Evolutionary conservation across 1,140 invertebrate genomes (phyloP).

Genomic region (Drosophila bocqueti): DNA sequence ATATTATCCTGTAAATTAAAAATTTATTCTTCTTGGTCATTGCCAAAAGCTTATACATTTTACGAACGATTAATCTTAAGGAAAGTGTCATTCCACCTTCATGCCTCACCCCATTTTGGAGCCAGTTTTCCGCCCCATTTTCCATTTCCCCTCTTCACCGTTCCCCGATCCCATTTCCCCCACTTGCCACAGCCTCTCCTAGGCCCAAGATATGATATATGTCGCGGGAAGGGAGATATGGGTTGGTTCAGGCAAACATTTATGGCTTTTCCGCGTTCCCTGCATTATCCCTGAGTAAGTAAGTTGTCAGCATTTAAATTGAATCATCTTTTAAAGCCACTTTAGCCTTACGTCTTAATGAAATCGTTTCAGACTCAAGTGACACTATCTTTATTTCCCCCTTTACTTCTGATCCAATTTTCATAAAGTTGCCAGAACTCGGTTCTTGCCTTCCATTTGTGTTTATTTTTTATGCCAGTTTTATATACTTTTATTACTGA

Average conservation of each 20-base stretch:
- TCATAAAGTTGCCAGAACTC: conserved; percentile 37
- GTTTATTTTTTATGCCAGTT: conserved; percentile 27
- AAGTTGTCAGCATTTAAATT: conserved; percentile 5
- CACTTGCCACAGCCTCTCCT: too few species aligned
- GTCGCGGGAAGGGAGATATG: too few species aligned
- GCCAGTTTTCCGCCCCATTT: neutral
- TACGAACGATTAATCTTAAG: too few species aligned
- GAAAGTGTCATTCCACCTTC: neutral
- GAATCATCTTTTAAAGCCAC: neutral
- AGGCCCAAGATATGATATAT: neutral
- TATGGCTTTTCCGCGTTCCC: neutral
- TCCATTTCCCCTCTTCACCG: too few species aligned
- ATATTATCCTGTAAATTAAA: too few species aligned
- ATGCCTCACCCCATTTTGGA: neutral
- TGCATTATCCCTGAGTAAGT: neutral
- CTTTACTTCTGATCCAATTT: conserved; percentile 20
- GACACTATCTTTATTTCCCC: conserved; percentile 25
- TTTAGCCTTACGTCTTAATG: conserved; percentile 20
- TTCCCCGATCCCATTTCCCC: neutral
- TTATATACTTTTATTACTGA: neutral
- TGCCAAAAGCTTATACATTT: too few species aligned
- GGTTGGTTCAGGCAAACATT: neutral
- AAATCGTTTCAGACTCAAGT: conserved; percentile 22
- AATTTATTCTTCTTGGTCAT: too few species aligned
- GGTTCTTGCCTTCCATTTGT: conserved; percentile 18